Base-by-base conservation (phyloP, 2,888 invertebrate genomes). In the Clostera curtula region DNA sequence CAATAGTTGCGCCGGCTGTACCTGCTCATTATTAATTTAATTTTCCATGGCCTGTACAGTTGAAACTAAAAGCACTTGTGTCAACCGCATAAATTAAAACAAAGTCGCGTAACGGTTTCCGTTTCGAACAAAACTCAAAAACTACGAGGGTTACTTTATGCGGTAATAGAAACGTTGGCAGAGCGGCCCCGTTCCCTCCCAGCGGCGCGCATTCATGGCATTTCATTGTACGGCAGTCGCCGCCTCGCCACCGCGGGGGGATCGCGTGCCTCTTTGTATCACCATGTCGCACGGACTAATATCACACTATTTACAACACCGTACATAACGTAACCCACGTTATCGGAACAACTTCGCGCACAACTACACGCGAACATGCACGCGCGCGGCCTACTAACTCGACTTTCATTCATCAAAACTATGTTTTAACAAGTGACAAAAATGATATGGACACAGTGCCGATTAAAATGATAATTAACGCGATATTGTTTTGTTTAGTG, bases 401-500 rank as follows among this genome's bases (percentile, higher is more conserved):
- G 42, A 58, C 55, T 66, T 59, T 61, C 67, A 63, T 69, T 72
- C 65, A 69, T 56, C 48, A 52, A 52, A 64, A 72, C 57, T 43
- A 31, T 42, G 46, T 59, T 65, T 53, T 66, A 67, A 73, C 67
- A 61, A 73, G 73, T 77, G 68, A 62, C 56, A 56, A 82, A 75
- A 73, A 82, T 83, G 82, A 67, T 56, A 82, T 79, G 82, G 72
- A 77, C 74, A 68, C 68, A 73, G 82, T 79, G 82, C 67, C 52
- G 59, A 51, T 69, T 76, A 82, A 73, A 82, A 82, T 82, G 83
- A 73, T 83, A 73, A 75, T 76, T 66, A 66, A 69, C 72, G 74
- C 62, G 73, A 70, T 82, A 75, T 65, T 82, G 62, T 80, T 80
- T 73, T 83, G 82, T 79, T 72, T 82, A 60, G 83, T 80, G 77